Conservation (phyloP, 1,140 invertebrate genomes). For the Charaxes varanes region DNA sequence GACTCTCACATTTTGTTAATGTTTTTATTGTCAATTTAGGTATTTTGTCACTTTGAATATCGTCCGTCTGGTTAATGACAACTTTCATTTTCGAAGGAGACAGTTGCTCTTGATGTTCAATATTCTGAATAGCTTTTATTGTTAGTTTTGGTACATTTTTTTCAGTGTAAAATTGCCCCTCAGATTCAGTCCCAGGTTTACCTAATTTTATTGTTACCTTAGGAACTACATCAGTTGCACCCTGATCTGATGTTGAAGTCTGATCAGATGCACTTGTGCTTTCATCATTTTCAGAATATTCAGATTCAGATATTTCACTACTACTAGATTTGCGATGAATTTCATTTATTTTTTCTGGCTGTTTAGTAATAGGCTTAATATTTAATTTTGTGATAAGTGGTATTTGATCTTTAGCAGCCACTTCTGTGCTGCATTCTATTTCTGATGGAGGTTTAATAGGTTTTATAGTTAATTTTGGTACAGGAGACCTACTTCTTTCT, state of each 20-base stretch:
- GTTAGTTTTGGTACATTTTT: conserved; percentile 62
- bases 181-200: conserved; percentile 59
- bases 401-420: conserved; percentile 33
- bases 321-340: conserved; percentile 64
- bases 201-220: conserved; percentile 69
- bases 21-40: conserved; percentile 67
- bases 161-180: conserved; percentile 65
- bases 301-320: conserved; percentile 71
- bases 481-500: conserved; percentile 48
- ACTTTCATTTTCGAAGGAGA: conserved; percentile 50
- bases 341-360: conserved; percentile 61
- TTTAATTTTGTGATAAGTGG: conserved; percentile 61
- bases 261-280: conserved; percentile 62
- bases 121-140: conserved; percentile 56
- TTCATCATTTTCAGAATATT: conserved; percentile 71
- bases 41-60: conserved; percentile 50
- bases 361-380: conserved; percentile 62
- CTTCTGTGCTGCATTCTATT: conserved; percentile 21
- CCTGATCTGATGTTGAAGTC: conserved; percentile 56
- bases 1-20: conserved; percentile 48
- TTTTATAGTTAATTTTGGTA: conserved; percentile 67
- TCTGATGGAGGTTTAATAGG: conserved; percentile 45
- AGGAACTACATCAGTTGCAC: conserved; percentile 48
- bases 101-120: conserved; percentile 36
- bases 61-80: conserved; percentile 51